These are phyloP conservation scores for Microctenopoma lineatum DNA, from an alignment of 2,797 vertebrate genomes.

Conservation along the genomic window DNA sequence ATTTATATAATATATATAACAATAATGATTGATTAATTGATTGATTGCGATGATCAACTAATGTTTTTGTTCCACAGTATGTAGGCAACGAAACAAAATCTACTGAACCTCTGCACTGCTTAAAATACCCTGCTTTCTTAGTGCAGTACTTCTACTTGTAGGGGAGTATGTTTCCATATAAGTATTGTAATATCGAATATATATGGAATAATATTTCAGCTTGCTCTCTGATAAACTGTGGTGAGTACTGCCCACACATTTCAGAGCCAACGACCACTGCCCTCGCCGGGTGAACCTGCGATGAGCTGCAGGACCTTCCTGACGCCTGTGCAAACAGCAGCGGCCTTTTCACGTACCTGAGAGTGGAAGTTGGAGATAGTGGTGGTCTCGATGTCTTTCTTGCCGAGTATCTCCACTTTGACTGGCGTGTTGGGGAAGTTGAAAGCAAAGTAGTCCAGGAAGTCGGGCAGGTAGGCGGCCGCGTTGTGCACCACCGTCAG, in stretches of 20 bases:
- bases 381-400: conserved; percentile 99
- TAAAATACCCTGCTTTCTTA: too few relatives aligned
- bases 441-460: conserved; percentile 99
- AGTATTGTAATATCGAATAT: too few relatives aligned
- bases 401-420: conserved; percentile 98
- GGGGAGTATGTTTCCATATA: too few relatives aligned
- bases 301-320: neutral
- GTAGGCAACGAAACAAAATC: too few relatives aligned
- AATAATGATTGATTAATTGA: too few relatives aligned
- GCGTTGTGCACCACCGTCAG: conserved; percentile 95
- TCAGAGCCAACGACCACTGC: neutral
- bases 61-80: too few relatives aligned
- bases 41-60: too few relatives aligned
- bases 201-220: too few relatives aligned
- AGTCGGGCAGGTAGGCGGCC: conserved; percentile 95
- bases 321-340: too few relatives aligned
- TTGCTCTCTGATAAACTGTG: neutral
- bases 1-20: too few relatives aligned
- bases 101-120: too few relatives aligned
- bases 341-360: conserved; percentile 85
- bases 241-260: neutral
- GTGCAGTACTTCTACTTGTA: too few relatives aligned
- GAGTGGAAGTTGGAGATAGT: conserved; percentile 98
- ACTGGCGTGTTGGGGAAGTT: conserved; percentile 98
- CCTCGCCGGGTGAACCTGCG: neutral